Base-by-base conservation (phyloP, 2,797 vertebrate species). In the Oreochromis mossambicus region DNA sequence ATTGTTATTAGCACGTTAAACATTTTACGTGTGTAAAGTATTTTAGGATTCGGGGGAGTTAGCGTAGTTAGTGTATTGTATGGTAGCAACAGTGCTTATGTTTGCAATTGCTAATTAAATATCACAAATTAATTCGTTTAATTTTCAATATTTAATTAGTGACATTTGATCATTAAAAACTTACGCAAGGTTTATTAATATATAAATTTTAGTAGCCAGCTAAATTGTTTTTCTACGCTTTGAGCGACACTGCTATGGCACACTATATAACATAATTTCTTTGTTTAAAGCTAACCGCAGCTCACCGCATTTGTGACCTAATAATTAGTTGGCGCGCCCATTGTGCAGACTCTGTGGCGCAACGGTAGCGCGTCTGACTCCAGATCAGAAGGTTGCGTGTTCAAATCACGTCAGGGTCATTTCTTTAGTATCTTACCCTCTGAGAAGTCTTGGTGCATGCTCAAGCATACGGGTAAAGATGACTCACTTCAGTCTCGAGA, bases 281-380 rank as follows among this genome's bases (percentile, higher is more conserved):
- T 21, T 21, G 34, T 63, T 7, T 26, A 70, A 70, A 70, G 66
- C 41, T 70, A 46, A 70, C 41, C 38, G 8, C 21, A 17, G 41
- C 14, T 70, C 34, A 13, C 34, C 1, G 11, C 14, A 46, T 70
- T 46, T 46, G 8, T 26, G 4, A 70, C 9, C 21, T 70, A 70
- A 5, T 70, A 11, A 10, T 43, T 26, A 36, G 9, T n/a, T 61
- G 0, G 1, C 19, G 8, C 0, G 0, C 0, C 0, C 6, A 13
- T 7, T 1, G 11, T 0, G 2, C 58, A 3, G 75, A n/a, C 52
- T 81, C 54, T 83, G 43, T 83, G 34, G 56, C 6, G 38, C 34
- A 55, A 75, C 1, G 38, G 54, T 66, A 68, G 50, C 3, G 4
- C 1, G 41, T 81, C 63, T 81, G 79, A 81, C 63, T 73, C 55